Evolutionary conservation across 2,797 vertebrate species (phyloP), one percentile per base, ranked within the genome.

Genomic region (Halcyon leucocephala): DNA sequence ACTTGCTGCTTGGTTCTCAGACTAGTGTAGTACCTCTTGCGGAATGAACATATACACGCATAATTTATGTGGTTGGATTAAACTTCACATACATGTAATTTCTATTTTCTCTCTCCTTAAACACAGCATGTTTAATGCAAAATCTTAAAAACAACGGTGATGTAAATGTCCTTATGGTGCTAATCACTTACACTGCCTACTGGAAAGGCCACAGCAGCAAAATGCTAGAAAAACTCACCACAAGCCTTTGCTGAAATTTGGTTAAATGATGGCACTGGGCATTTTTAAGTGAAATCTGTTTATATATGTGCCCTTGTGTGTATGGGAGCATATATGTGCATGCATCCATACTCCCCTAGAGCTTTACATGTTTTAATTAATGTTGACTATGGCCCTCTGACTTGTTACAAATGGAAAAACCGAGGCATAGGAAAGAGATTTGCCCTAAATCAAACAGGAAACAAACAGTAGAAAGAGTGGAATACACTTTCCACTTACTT

Each of bases 231-330:
- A 18, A 82, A 44, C 25, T 49, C 39, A 57, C 19, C 17, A 44
- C 48, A 41, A 22, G 4, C 5, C 21, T 79, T 46, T 29, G 28
- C 21, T 69, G 71, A 74, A 74, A 82, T 76, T 69, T 61, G 6
- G 5, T 72, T 77, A 60, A 70, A 46, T 61, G 0, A 31, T 26
- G 21, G 14, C 17, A 46, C 7, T 46, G 14, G 31, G 10, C 35
- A 42, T 46, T 8, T 49, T 64, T 54, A 54, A 46, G 12, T 21
- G 44, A 86, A 67, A 86, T 52, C 9, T 66, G n/a, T 28, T 74
- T 41, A 31, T 44, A 29, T 3, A 6, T 2, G 0, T 17, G 3
- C 51, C 15, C 18, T 33, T 58, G 8, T 28, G 24, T 2, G 0
- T 39, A 29, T 10, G 3, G 67, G 16, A 25, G 16, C 26, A 13